phyloP scores from a whole-genome alignment of 2,113 vertebrate species.

The Anoplopoma fimbria region DNA sequence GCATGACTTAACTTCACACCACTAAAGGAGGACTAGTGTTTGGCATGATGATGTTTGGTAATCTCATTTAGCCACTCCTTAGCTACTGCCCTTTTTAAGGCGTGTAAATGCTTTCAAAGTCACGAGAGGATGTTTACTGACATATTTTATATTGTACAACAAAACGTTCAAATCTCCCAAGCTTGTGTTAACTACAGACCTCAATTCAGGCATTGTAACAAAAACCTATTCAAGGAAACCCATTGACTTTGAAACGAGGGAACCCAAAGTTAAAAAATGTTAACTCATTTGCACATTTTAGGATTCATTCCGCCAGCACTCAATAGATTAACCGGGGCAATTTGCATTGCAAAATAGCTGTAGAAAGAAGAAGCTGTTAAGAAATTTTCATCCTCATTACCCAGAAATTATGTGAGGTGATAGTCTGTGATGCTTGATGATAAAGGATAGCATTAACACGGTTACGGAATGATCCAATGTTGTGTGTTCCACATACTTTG shows the following conservation, averaged over 20 bases:
- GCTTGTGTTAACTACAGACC: background rate
- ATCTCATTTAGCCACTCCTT: background rate
- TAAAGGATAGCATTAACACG: slow-evolving; percentile 3
- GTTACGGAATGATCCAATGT: background rate
- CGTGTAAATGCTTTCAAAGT: background rate
- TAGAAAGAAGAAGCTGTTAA: slow-evolving; percentile 14
- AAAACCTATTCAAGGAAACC: no score
- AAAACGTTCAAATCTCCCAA: background rate
- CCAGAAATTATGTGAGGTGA: slow-evolving; percentile 41
- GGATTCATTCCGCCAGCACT: background rate
- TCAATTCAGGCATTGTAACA: no score
- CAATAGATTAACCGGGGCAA: background rate
- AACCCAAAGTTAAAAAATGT: no score
- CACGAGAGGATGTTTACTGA: no score
- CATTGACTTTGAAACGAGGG: no score
- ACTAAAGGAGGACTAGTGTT: no score
- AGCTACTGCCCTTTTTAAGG: no score
- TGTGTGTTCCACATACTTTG: background rate
- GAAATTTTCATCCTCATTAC: slow-evolving; percentile 45
- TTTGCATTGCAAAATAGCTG: slow-evolving; percentile 28
- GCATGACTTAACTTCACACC: no score
- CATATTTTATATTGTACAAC: background rate
- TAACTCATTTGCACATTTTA: background rate
- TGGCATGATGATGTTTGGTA: no score
- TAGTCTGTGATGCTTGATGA: slow-evolving; percentile 40